These are phyloP conservation scores for Nixonia krombeini DNA, from an alignment of 1,140 invertebrate species.

Conservation along the genomic window DNA sequence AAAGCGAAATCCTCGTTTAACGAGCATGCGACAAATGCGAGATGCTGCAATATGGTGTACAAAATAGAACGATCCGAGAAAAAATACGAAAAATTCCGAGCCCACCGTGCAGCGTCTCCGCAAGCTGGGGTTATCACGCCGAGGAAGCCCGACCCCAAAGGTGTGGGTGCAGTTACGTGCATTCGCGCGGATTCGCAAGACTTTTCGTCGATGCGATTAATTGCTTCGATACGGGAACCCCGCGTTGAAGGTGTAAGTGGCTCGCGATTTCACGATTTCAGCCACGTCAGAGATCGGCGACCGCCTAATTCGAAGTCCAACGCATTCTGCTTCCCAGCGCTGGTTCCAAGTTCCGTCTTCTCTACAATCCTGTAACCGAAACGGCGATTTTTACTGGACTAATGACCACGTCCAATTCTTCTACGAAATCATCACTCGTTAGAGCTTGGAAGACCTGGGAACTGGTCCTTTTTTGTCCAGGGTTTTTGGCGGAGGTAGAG, in stretches of 20 bases:
- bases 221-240: conserved; percentile 45
- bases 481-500: no score
- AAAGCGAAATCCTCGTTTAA: no score
- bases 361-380: no score
- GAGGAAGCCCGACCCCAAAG: conserved; percentile 29
- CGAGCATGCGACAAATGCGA: no score
- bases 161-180: conserved; percentile 48
- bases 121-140: conserved; percentile 31
- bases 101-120: conserved; percentile 21
- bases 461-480: no score
- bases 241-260: conserved; percentile 40
- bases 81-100: conserved; percentile 35
- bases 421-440: no score
- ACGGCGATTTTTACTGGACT: no score
- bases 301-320: conserved; percentile 32
- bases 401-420: no score
- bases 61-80: no score
- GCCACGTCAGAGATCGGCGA: conserved; percentile 12
- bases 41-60: no score
- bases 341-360: no score
- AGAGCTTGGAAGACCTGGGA: no score
- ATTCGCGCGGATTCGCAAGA: conserved; percentile 47
- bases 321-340: neutral
- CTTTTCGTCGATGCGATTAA: conserved; percentile 49
- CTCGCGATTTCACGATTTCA: conserved; percentile 40